Base-by-base conservation (phyloP, 2,113 vertebrate species). In the Phrynocephalus versicolor region DNA sequence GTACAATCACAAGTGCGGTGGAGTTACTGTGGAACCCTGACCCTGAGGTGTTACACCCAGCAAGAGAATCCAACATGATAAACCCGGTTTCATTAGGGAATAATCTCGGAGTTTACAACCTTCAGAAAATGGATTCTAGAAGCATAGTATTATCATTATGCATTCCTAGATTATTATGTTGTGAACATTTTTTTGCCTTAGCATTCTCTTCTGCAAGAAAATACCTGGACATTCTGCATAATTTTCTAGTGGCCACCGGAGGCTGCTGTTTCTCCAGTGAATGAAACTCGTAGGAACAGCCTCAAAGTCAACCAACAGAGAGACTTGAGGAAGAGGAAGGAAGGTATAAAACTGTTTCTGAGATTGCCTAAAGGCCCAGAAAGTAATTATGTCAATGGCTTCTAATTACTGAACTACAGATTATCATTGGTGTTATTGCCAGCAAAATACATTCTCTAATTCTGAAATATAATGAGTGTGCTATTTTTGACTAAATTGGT, bases 351-450 rank as follows among this genome's bases (percentile, higher is more conserved):
- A 65, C 65, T 64, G 51, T 69, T 86, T 85, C 58, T 73, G 10
- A 86, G 62, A 81, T 86, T 86, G 69, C 78, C 78, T 65, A 13
- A 80, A 81, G 84, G 69, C 65, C 58, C 70, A 80, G 71, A 64
- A 80, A 73, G 69, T 80, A 85, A 80, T 85, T 85, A 86, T 86
- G 80, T 73, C 70, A n/a, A 37, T 27, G 10, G 39, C 19, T 74
- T 35, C 84, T 74, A 86, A 86, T 74, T 81, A 65, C 84, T 73
- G 77, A 81, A 13, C 73, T 73, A 33, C 70, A 73, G 84, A 37
- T 73, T 51, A 81, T 64, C 18, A 64, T 86, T 81, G 65, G n/a
- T 55, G 82, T 16, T 77, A 76, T 67, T 84, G 82, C n/a, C 57
- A 76, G 41, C 35, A 83, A 83, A 35, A 16, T 18, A 83, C 57